Base-by-base conservation (phyloP, 2,797 vertebrate genomes). In the Salmo trutta region DNA sequence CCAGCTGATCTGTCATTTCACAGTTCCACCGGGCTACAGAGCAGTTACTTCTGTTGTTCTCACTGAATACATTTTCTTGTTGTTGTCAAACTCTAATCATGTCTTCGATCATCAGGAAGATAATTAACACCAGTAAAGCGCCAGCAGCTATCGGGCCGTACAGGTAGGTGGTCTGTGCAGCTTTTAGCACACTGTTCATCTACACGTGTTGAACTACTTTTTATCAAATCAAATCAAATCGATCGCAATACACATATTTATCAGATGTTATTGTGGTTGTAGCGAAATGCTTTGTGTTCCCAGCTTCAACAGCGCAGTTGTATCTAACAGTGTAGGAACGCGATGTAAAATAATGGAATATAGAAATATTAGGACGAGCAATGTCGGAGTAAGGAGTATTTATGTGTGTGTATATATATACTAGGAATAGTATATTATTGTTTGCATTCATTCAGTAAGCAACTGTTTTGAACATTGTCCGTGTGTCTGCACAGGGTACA, bases 71-170 rank as follows among this genome's bases (percentile, higher is more conserved):
- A n/a, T 56, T 56, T 52, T 53, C 0, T 24, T 24, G 24, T 66
- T 66, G 4, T 29, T 33, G 7, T 67, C 51, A 0, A 5, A 16
- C 27, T 64, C n/a, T 5, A 41, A 41, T 17, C 14, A 97, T 97
- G 98, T 86, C 95, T 5, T 85, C 95, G 0, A 4, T 97, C 0
- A 89, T 98, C 53, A 95, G 93, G 89, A 96, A 87, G 75, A 95
- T 98, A 21, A 94, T 99, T 81, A 92, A 79, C 87, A 95, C 94
- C 0, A 8, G 91, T 0, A 95, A 93, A 71, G 96, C 95, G 15
- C 96, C 96, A 0, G 91, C 90, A 53, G 93, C 97, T 0, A 84
- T 97, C 75, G 97, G 96, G 1, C 95, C 97, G 1, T 99, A 98
- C 94, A 99, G 98, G 98, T 98, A 93, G 6, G 65, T 33, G 65